Percentiles rank a stretch among this genome's conserved stretches.
These are phyloP conservation scores for Chrysogorgia sp. DNA, from an alignment of 92 coral and sea anemone genomes.

Conservation along the genomic window DNA sequence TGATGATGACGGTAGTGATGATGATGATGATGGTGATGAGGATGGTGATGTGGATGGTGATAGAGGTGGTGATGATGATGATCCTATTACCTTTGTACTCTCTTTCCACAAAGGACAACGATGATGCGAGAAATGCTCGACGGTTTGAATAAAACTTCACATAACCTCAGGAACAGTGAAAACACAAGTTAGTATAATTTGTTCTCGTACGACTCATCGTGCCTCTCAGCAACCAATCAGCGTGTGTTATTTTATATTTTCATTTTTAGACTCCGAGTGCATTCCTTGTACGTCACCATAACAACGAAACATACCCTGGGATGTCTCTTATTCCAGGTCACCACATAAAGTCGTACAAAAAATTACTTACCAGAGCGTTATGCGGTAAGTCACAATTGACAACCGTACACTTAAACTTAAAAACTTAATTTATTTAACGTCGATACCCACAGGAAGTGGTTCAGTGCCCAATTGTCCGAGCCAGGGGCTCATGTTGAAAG, in stretches of 20 bases:
- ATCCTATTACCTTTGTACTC: neutral
- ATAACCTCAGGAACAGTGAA: neutral
- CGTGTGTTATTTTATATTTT: no score
- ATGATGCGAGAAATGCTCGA: constrained; percentile 62
- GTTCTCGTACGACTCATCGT: neutral
- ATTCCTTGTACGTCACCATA: neutral
- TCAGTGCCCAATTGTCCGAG: no score
- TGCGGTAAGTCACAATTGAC: constrained; percentile 45
- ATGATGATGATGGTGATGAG: neutral
- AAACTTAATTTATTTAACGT: neutral
- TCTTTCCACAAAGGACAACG: constrained; percentile 64
- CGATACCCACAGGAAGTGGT: no score
- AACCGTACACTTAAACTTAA: no score
- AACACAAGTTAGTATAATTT: neutral
- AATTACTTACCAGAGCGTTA: constrained; percentile 77
- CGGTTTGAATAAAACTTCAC: constrained; percentile 47
- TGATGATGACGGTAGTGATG: neutral
- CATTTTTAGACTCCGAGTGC: neutral
- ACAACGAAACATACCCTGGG: constrained; percentile 52
- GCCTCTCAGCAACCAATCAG: no score
- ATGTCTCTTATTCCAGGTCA: constrained; percentile 79
- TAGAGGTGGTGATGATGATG: constrained; percentile 1
- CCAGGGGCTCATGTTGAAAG: neutral
- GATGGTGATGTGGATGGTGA: neutral
- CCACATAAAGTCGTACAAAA: constrained; percentile 63